phyloP scores from a whole-genome alignment of 2,113 vertebrate genomes.

The Sporophila hypoxantha region DNA sequence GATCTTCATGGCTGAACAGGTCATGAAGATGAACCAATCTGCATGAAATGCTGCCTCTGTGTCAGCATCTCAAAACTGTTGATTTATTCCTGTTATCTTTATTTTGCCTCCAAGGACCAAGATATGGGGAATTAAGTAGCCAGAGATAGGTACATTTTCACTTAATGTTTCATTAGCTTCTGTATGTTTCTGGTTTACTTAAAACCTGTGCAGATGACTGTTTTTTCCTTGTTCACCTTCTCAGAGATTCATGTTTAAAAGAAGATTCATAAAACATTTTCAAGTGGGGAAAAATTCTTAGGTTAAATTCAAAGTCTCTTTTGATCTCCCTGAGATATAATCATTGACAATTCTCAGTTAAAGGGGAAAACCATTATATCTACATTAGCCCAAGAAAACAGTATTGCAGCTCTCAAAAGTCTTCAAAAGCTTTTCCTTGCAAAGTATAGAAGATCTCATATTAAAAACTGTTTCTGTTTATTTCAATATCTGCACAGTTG shows the following conservation, averaged over 20 bases:
- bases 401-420: neutral
- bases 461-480: constrained; percentile 11
- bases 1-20: constrained; percentile 26
- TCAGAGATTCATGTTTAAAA: neutral
- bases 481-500: neutral
- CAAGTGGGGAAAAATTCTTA: neutral
- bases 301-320: neutral
- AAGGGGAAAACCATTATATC: neutral
- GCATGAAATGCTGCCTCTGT: constrained; percentile 14
- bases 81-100: constrained; percentile 24
- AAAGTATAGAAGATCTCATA: neutral
- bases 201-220: neutral
- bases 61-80: constrained; percentile 9
- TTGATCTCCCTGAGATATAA: constrained; percentile 6
- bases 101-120: neutral
- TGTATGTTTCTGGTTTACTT: neutral
- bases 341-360: neutral
- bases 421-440: neutral
- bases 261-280: neutral
- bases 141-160: neutral
- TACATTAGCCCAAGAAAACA: neutral
- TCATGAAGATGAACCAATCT: constrained; percentile 4
- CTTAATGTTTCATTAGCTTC: neutral
- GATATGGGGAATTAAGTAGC: neutral
- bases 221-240: neutral